Conservation (phyloP, 2,888 invertebrate genomes). For the Drosophila mayaguana region DNA sequence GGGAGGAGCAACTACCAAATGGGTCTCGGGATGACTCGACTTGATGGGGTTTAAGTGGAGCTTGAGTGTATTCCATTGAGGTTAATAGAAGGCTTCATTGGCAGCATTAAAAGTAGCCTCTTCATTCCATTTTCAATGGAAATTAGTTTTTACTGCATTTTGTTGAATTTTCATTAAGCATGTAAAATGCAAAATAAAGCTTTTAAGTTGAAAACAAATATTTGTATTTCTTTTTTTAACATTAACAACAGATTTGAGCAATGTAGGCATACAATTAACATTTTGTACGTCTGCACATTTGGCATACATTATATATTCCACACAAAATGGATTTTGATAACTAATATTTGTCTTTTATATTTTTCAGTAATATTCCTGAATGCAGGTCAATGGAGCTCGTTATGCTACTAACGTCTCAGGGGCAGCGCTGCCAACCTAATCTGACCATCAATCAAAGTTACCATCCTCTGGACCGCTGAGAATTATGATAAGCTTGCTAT, state of each 20-base stretch:
- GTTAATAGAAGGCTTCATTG: slow-evolving; percentile 28
- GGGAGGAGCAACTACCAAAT: not conserved
- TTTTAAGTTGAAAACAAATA: not conserved
- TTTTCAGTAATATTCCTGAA: not conserved
- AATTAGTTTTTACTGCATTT: slow-evolving; percentile 1
- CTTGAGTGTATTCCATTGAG: slow-evolving; percentile 2
- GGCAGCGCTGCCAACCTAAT: too few relatives aligned
- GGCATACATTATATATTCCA: not conserved
- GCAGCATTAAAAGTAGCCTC: not conserved
- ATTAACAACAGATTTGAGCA: not conserved
- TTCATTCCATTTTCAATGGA: not conserved
- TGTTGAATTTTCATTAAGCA: not conserved
- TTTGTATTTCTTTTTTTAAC: not conserved
- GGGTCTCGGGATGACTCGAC: slow-evolving; percentile 16
- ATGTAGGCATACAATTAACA: not conserved
- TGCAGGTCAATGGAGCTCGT: not conserved
- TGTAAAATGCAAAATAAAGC: not conserved
- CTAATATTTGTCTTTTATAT: not conserved
- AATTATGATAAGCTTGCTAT: not conserved
- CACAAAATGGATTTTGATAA: not conserved
- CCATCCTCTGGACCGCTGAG: not conserved
- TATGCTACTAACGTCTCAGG: too few relatives aligned
- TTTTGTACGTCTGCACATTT: not conserved
- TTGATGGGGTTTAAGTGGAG: not conserved
- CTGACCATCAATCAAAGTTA: not conserved